Base-by-base conservation (phyloP, 2,113 vertebrate species). In the Mustela lutreola region DNA sequence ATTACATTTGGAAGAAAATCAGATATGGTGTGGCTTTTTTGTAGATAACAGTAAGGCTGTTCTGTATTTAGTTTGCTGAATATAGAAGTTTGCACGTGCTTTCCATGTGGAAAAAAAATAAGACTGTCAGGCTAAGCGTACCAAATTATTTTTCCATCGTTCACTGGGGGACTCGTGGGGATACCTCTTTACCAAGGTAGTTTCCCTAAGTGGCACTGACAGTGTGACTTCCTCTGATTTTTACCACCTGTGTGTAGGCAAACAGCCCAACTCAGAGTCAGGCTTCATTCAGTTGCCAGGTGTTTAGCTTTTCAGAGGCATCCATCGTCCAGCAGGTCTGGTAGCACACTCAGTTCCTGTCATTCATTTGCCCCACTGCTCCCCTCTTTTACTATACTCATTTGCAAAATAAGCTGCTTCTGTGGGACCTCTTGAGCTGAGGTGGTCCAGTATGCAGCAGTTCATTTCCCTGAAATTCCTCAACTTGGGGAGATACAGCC, bases 291-390 rank as follows among this genome's bases (percentile, higher is more conserved):
- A 90, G 36, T 33, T 28, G 24, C 45, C 10, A 45, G 62, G 26
- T 88, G 89, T 79, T 89, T 53, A 76, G 53, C 56, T 58, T 92
- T 94, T 97, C 78, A 39, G 60, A 81, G 91, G 92, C n/a, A 75
- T n/a, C 89, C 60, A 0, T 60, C 18, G 15, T 39, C 36, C 42
- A 83, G 28, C 70, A 53, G 58, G 87, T 33, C 81, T 70, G 26
- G 28, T 73, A 36, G 1, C 71, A 31, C 1, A 67, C 22, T 62
- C 11, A 53, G 60, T 24, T 42, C 53, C 58, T n/a, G 70, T 62
- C 31, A 5, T 31, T 42, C 31, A 4, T 36, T 26, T 14, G 5
- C 56, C 50, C 18, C 26, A 82, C 65, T 26, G 19, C 10, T 58
- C 28, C 63, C 33, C 42, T 48, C 79, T 80, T 86, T 65, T 39